Conservation (phyloP, 2,888 invertebrate genomes). For the Nesidiocoris tenuis region DNA sequence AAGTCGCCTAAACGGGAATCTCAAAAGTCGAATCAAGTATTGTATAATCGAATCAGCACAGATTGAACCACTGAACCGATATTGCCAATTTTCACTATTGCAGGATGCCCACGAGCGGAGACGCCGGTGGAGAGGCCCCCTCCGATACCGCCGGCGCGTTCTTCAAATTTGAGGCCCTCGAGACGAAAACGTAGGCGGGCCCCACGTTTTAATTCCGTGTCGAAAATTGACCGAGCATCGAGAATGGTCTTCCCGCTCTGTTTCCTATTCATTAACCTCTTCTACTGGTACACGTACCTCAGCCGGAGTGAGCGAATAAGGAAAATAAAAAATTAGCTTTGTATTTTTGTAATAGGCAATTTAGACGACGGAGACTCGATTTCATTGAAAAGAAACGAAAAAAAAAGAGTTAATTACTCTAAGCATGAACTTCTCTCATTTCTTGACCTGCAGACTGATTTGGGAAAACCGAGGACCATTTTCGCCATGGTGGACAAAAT, state of each 20-base stretch:
- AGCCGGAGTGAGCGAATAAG: slow-evolving; percentile 62
- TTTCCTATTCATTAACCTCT: slow-evolving; percentile 72
- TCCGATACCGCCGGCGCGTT: slow-evolving; percentile 55
- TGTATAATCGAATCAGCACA: no score
- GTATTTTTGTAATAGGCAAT: slow-evolving; percentile 15
- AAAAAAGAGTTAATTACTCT: no score
- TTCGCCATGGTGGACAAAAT: no score
- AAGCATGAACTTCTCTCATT: no score
- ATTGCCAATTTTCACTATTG: no score
- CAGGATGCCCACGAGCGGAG: slow-evolving; percentile 46
- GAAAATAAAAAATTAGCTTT: slow-evolving; percentile 33
- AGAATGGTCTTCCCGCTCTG: slow-evolving; percentile 73
- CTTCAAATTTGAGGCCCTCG: slow-evolving; percentile 44
- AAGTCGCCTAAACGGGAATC: no score
- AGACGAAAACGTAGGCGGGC: slow-evolving; percentile 56
- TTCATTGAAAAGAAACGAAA: no score
- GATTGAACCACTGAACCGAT: no score
- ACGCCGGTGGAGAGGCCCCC: slow-evolving; percentile 35
- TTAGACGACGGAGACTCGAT: no score
- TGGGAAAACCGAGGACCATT: no score
- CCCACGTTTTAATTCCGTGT: slow-evolving; percentile 74
- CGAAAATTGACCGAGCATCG: slow-evolving; percentile 74
- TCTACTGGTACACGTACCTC: slow-evolving; percentile 77
- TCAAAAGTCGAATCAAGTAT: no score
- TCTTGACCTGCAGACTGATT: no score